Evolutionary conservation across 2,797 vertebrate species (phyloP).

Genomic region (Semotilus atromaculatus): DNA sequence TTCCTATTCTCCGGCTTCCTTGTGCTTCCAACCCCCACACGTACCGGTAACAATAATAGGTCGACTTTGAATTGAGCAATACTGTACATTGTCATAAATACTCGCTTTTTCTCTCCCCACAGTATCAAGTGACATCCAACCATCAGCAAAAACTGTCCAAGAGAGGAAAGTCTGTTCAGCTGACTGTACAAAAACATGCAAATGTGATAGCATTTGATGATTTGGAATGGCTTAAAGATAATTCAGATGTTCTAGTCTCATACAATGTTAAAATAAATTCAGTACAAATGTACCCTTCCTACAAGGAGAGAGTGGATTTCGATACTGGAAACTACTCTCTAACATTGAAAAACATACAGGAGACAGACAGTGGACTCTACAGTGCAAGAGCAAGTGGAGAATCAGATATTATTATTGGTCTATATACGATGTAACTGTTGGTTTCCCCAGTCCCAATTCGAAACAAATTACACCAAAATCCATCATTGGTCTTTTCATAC

Average conservation of each 20-base stretch:
- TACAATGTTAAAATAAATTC: fast-evolving
- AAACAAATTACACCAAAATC: too few relatives aligned
- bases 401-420: fast-evolving
- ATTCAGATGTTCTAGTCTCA: fast-evolving
- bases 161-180: background rate
- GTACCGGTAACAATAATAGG: too few relatives aligned
- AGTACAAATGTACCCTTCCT: fast-evolving
- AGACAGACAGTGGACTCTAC: constrained; percentile 37
- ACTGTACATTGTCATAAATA: background rate
- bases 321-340: constrained; percentile 29
- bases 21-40: too few relatives aligned
- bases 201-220: background rate
- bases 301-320: background rate
- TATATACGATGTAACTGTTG: background rate
- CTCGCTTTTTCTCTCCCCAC: too few relatives aligned
- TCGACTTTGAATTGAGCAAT: background rate
- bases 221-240: constrained; percentile 33
- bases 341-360: constrained; percentile 49
- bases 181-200: background rate
- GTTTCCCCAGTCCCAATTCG: background rate
- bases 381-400: background rate
- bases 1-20: too few relatives aligned
- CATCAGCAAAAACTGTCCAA: background rate
- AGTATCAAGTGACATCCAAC: constrained; percentile 3
- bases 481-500: too few relatives aligned